A percentile compares a stretch with the other conserved stretches of the same genome.
Evolutionary conservation across 37 sponge, comb jelly and placozoan species (phyloP).

Genomic region (Halisarca cf. caerulea): DNA sequence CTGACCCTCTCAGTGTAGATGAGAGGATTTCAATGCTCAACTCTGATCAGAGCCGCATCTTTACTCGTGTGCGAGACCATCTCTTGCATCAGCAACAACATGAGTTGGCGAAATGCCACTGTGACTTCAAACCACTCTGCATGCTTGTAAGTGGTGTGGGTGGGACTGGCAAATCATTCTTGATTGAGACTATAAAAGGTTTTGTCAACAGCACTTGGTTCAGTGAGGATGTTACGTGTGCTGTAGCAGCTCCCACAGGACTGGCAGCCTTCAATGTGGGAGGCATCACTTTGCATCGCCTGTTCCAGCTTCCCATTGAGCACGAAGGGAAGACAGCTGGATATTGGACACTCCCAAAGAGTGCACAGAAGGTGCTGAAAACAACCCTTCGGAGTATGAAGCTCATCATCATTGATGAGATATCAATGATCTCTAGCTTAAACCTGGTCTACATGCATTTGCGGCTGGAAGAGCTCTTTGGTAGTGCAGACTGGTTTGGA

Average conservation of each 20-base stretch:
- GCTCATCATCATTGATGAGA: constrained; percentile 67
- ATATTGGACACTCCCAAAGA: constrained; percentile 26
- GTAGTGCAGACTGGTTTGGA: constrained; percentile 61
- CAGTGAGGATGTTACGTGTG: constrained; percentile 1
- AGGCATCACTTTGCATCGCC: constrained; percentile 47
- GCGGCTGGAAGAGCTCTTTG: constrained; percentile 37
- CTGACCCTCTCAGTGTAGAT: background rate
- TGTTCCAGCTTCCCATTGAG: constrained; percentile 44
- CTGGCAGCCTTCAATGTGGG: constrained; percentile 46
- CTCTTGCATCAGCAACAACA: constrained; percentile 23
- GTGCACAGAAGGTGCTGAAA: constrained; percentile 21
- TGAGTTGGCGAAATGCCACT: background rate
- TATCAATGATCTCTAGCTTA: constrained; percentile 48
- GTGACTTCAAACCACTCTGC: constrained; percentile 14
- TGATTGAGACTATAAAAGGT: constrained; percentile 40
- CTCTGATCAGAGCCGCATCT: constrained; percentile 27
- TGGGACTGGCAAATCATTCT: constrained; percentile 63
- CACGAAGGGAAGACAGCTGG: constrained; percentile 37
- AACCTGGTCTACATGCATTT: constrained; percentile 50
- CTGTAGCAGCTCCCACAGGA: constrained; percentile 54
- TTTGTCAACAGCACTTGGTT: constrained; percentile 6
- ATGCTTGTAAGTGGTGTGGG: constrained; percentile 52
- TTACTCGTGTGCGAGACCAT: background rate
- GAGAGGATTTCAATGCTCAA: constrained; percentile 31
- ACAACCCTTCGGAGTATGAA: constrained; percentile 25